phyloP scores from a whole-genome alignment of 2,888 invertebrate species.

The Acholoe squamosa region DNA sequence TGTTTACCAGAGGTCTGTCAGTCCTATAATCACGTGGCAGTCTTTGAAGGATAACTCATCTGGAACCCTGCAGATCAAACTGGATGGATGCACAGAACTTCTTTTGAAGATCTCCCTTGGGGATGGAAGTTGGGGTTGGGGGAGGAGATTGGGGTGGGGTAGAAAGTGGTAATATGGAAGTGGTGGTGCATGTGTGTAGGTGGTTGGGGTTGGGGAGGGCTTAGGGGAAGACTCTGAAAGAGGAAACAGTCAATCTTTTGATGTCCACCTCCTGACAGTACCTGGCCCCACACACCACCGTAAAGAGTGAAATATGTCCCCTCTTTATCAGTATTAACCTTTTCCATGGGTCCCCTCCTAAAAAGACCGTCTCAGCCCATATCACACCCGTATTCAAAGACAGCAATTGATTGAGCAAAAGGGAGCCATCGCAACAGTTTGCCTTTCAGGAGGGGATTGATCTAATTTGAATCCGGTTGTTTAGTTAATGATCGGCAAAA shows the following conservation, averaged over 20 bases:
- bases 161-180: too few relatives aligned
- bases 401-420: background rate
- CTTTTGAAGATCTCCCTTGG: background rate
- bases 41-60: constrained; percentile 4
- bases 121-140: background rate
- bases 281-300: background rate
- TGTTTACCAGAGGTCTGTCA: background rate
- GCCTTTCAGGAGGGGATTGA: background rate
- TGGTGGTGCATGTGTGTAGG: too few relatives aligned
- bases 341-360: background rate
- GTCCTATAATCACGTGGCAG: background rate
- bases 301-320: constrained; percentile 14
- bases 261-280: background rate
- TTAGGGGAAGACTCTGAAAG: background rate
- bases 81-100: background rate
- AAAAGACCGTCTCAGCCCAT: background rate
- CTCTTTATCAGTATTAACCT: constrained; percentile 2
- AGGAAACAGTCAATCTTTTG: background rate
- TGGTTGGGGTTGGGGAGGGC: background rate
- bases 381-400: background rate
- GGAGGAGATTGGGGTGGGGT: background rate
- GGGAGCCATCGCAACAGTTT: background rate
- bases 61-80: background rate
- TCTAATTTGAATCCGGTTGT: constrained; percentile 3
- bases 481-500: background rate